Evolutionary conservation across 2,888 invertebrate species (phyloP).

Genomic region (Trissoscelio sp.): DNA sequence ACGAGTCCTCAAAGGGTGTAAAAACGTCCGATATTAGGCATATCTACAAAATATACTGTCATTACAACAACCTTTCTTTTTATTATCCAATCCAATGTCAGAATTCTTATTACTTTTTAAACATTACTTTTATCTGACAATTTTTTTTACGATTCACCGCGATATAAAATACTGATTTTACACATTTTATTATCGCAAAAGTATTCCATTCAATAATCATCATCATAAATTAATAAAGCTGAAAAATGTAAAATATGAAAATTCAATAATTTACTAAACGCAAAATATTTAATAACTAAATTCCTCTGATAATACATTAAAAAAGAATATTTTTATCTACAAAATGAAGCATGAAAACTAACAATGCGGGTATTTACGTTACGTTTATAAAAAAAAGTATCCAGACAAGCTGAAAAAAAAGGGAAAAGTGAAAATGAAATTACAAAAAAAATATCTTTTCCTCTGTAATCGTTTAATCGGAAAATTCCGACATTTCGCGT

Average conservation of each 20-base stretch:
- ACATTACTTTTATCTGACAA: too few species aligned
- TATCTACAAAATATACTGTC: background rate
- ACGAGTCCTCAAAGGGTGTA: constrained; percentile 10
- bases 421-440: background rate
- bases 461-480: constrained; percentile 45
- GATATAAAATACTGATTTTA: background rate
- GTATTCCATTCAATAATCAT: background rate
- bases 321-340: too few species aligned
- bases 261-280: background rate
- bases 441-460: constrained; percentile 5
- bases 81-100: background rate
- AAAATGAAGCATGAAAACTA: too few species aligned
- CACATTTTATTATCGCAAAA: background rate
- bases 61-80: background rate
- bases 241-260: background rate
- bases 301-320: background rate
- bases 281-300: constrained; percentile 7
- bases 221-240: background rate
- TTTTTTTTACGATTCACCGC: background rate
- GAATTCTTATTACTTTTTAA: background rate
- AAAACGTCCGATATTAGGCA: constrained; percentile 1
- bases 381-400: too few species aligned
- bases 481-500: constrained; percentile 46
- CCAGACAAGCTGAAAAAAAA: background rate
- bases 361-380: too few species aligned